phyloP scores from a whole-genome alignment of 35 echinoderm and acorn worm genomes.

The Chiridota heheva region DNA sequence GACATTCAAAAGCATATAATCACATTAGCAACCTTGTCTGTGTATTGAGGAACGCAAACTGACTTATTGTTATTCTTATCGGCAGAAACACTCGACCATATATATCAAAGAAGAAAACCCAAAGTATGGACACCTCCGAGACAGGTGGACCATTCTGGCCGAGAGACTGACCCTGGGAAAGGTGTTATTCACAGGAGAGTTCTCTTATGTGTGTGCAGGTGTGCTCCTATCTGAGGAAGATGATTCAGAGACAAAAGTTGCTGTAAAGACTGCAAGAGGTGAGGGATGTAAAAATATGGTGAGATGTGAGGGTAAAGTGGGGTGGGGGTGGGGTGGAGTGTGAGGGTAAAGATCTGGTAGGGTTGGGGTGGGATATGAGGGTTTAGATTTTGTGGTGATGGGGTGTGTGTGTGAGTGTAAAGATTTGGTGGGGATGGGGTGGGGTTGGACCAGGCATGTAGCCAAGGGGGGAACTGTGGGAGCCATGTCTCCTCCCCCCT shows the following conservation, averaged over 20 bases:
- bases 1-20: too few relatives aligned
- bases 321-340: background rate
- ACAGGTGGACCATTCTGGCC: conserved; percentile 71
- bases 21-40: too few relatives aligned
- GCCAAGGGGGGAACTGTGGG: too few relatives aligned
- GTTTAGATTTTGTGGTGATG: too few relatives aligned
- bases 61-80: background rate
- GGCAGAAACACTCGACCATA: conserved; percentile 10
- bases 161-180: conserved; percentile 66
- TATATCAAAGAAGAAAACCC: conserved; percentile 42
- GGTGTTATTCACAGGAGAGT: conserved; percentile 78
- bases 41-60: too few relatives aligned
- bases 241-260: conserved; percentile 56
- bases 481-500: too few relatives aligned
- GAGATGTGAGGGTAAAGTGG: background rate
- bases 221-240: conserved; percentile 31
- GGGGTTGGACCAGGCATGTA: too few relatives aligned
- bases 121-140: conserved; percentile 58
- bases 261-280: conserved; percentile 86
- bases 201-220: conserved; percentile 88
- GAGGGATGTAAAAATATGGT: background rate
- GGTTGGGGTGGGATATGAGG: too few relatives aligned
- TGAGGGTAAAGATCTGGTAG: background rate
- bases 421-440: too few relatives aligned
- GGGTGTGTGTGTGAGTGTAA: too few relatives aligned